These are phyloP conservation scores for Sminthopsis crassicaudata DNA, from an alignment of 2,113 vertebrate genomes.

Conservation along the genomic window DNA sequence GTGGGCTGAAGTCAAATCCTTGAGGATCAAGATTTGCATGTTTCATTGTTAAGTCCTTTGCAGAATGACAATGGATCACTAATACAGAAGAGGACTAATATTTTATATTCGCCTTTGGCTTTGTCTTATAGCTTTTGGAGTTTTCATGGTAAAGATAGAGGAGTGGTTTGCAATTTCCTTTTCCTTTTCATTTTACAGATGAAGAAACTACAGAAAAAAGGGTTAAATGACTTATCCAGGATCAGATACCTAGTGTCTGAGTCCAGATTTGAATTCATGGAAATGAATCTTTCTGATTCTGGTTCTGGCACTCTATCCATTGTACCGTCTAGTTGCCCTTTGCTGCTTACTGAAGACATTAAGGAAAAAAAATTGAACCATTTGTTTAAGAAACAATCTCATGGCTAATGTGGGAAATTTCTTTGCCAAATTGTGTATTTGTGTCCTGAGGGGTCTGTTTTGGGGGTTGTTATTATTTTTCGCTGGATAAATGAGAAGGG, in stretches of 20 bases:
- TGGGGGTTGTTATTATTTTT: background rate
- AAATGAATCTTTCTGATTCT: background rate
- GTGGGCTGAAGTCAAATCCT: background rate
- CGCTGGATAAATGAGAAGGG: background rate
- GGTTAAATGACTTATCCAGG: background rate
- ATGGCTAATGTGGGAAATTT: background rate
- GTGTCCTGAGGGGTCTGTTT: background rate
- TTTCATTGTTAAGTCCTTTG: background rate
- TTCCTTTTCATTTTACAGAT: background rate
- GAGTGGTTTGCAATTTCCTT: background rate
- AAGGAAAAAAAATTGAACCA: background rate
- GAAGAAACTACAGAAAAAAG: background rate
- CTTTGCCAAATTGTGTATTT: background rate
- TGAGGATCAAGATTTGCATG: background rate
- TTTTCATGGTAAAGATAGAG: background rate
- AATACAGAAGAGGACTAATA: no score
- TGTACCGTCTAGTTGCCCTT: background rate
- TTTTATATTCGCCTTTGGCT: no score
- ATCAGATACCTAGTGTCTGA: background rate
- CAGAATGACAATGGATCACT: no score
- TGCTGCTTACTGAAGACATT: background rate
- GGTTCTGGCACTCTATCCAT: background rate
- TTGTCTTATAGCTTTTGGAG: no score
- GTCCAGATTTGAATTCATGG: background rate
- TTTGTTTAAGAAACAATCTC: background rate